These are phyloP conservation scores for Ornithorhynchus anatinus DNA, from an alignment of 2,113 vertebrate genomes.

Conservation along the genomic window DNA sequence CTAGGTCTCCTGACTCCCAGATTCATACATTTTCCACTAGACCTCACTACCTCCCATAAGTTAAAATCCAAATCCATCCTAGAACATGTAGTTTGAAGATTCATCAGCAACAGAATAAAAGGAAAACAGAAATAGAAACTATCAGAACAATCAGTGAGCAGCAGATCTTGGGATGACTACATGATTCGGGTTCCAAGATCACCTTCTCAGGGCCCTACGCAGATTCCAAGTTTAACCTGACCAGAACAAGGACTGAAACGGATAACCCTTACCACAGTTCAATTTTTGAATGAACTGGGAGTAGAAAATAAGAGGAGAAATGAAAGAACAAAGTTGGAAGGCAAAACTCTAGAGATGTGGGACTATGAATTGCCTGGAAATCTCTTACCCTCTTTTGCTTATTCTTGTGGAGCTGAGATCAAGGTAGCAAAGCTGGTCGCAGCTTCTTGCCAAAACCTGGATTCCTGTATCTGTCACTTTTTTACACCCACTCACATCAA, in stretches of 20 bases:
- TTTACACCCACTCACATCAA: slow-evolving; percentile 67
- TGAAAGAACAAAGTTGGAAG: not conserved
- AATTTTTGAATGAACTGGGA: not conserved
- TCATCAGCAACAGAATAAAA: too few relatives aligned
- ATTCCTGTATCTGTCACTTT: slow-evolving; percentile 63
- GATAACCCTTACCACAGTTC: not conserved
- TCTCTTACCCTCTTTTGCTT: slow-evolving; percentile 57
- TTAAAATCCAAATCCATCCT: too few relatives aligned
- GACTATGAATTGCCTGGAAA: not conserved
- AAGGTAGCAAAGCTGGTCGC: slow-evolving; percentile 53
- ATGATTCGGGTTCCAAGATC: too few relatives aligned
- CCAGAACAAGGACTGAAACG: not conserved
- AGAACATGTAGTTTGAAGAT: too few relatives aligned
- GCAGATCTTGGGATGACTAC: too few relatives aligned
- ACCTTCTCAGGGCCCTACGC: too few relatives aligned
- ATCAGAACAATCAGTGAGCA: too few relatives aligned
- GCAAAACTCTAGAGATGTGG: not conserved
- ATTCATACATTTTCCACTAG: too few relatives aligned
- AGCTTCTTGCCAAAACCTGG: slow-evolving; percentile 58
- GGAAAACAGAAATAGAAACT: too few relatives aligned
- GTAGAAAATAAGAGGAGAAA: not conserved
- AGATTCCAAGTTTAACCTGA: too few relatives aligned
- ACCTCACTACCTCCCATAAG: too few relatives aligned
- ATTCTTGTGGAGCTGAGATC: slow-evolving; percentile 66
- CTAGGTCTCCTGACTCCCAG: too few relatives aligned